Percentiles rank a stretch among this genome's conserved stretches.
Conservation (phyloP, 2,113 vertebrate genomes). For the Pelusios castaneus region DNA sequence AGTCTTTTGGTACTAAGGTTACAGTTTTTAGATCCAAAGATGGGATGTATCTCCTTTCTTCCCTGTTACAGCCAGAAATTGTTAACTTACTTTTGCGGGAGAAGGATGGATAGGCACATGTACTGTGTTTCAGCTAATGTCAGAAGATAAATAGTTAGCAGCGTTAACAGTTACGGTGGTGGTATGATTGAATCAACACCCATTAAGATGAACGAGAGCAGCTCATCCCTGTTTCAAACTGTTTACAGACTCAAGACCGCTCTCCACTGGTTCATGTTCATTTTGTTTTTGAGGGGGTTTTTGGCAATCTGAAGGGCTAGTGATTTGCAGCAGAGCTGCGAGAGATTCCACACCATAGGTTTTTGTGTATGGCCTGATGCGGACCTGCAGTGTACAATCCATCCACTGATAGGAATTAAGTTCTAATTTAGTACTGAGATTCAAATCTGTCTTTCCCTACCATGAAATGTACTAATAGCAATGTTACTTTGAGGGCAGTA, state of each 20-base stretch:
- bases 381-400: neutral
- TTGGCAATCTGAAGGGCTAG: accelerated
- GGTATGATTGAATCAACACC: neutral
- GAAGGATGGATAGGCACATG: neutral
- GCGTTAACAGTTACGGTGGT: neutral
- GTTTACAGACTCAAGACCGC: neutral
- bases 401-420: neutral
- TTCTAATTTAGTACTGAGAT: neutral
- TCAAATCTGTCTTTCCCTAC: neutral
- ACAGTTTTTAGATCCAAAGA: accelerated
- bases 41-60: neutral
- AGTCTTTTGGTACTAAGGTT: neutral
- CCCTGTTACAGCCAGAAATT: neutral
- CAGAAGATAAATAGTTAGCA: neutral
- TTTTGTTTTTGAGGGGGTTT: accelerated
- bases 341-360: accelerated
- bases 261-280: neutral
- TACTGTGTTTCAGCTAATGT: neutral
- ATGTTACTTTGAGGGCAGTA: neutral
- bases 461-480: neutral
- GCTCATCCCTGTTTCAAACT: neutral
- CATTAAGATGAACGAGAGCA: neutral
- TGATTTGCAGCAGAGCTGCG: neutral
- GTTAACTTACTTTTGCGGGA: neutral
- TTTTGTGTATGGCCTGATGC: accelerated